phyloP scores from a whole-genome alignment of 2,113 vertebrate genomes.

The Neotoma lepida region DNA sequence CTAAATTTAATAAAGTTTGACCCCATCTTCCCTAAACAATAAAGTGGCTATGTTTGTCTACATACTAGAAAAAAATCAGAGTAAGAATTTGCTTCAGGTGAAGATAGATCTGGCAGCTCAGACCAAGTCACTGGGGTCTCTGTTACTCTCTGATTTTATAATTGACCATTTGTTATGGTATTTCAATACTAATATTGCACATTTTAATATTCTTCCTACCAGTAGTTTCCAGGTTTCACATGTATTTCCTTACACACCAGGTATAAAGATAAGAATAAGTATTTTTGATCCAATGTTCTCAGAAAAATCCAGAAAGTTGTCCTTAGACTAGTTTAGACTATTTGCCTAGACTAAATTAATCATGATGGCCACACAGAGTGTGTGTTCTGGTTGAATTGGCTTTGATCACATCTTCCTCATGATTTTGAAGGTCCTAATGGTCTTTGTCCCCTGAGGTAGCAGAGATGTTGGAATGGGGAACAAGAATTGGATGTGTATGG shows the following conservation, averaged over 20 bases:
- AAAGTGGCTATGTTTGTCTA: neutral
- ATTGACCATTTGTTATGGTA: neutral
- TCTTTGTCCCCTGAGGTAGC: neutral
- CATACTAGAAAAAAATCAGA: neutral
- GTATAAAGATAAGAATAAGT: neutral
- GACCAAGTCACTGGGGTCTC: neutral
- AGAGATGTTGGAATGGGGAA: neutral
- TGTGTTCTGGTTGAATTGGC: neutral
- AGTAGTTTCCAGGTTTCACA: neutral
- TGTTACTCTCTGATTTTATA: slow-evolving; percentile 27
- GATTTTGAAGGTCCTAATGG: neutral
- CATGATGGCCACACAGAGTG: neutral
- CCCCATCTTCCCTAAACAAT: neutral
- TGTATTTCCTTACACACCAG: neutral
- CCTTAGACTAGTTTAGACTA: neutral
- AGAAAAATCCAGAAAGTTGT: neutral
- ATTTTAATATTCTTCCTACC: neutral
- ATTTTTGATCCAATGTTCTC: neutral
- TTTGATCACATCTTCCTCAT: neutral
- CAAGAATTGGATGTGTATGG: neutral
- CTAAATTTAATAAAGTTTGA: slow-evolving; percentile 28
- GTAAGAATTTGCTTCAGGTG: neutral
- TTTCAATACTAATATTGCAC: neutral
- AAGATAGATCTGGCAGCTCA: neutral
- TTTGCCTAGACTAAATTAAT: neutral